Conservation (phyloP, 2,113 vertebrate genomes). For the Tychaedon coryphoeus region DNA sequence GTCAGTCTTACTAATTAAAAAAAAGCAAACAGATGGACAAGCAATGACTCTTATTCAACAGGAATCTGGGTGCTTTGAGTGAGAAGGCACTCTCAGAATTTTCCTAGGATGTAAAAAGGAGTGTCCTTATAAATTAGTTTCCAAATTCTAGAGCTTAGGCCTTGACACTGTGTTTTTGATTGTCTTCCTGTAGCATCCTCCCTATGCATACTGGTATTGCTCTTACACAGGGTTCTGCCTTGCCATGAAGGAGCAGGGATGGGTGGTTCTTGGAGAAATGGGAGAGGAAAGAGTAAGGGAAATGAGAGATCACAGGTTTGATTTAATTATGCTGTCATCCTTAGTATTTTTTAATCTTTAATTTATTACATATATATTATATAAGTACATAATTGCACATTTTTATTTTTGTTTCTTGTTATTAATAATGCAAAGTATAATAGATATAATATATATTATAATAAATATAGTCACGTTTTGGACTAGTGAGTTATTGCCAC, state of each 20-base stretch:
- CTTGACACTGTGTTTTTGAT: neutral
- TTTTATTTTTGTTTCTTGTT: neutral
- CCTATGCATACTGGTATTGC: accelerated
- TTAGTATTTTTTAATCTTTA: neutral
- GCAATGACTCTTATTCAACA: slow-evolving; percentile 34
- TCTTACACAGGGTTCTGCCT: neutral
- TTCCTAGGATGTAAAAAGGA: neutral
- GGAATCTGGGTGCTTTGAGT: neutral
- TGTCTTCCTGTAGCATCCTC: neutral
- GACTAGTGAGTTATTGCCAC: neutral
- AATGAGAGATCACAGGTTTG: neutral
- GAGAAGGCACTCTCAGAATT: slow-evolving; percentile 7
- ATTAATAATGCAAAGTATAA: neutral
- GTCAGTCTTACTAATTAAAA: slow-evolving; percentile 57
- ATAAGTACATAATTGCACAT: too few relatives aligned
- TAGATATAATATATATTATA: neutral
- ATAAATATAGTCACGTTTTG: neutral
- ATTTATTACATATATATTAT: neutral
- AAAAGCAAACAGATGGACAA: slow-evolving; percentile 59
- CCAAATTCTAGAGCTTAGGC: neutral
- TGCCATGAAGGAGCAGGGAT: neutral
- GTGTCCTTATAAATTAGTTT: neutral
- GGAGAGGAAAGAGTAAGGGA: neutral
- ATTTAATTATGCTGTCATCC: neutral
- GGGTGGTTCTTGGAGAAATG: neutral